Evolutionary conservation across 1,140 invertebrate species (phyloP).

Genomic region (Monomorium pharaonis): DNA sequence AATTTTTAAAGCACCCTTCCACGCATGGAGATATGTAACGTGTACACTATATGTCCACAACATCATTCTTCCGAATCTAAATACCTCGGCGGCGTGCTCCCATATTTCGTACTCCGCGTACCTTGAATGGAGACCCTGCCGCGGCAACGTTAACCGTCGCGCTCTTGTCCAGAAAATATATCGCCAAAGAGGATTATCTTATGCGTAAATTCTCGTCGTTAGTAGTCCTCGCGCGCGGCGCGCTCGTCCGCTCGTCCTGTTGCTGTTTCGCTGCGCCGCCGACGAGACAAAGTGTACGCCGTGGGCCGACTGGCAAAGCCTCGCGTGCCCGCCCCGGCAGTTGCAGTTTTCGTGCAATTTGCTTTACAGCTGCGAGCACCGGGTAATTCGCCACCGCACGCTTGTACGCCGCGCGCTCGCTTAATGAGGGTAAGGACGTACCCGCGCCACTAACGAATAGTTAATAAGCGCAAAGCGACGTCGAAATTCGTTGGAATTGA

Average conservation of each 20-base stretch:
- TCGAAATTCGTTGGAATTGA: conserved; percentile 66
- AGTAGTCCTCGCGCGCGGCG: background rate
- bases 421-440: conserved; percentile 71
- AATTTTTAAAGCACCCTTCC: background rate
- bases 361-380: conserved; percentile 70
- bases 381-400: conserved; percentile 69
- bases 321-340: conserved; percentile 42
- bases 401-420: conserved; percentile 53
- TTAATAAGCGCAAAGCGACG: conserved; percentile 71
- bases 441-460: conserved; percentile 70
- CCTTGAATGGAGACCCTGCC: conserved; percentile 11
- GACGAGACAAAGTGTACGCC: conserved; percentile 42
- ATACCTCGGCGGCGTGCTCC: conserved; percentile 1
- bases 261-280: background rate
- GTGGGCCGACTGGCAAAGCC: conserved; percentile 36
- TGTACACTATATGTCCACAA: background rate
- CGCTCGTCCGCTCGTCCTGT: background rate
- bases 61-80: conserved; percentile 38
- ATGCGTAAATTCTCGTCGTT: conserved; percentile 51
- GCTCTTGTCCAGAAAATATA: conserved; percentile 52
- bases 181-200: conserved; percentile 57
- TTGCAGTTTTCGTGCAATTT: conserved; percentile 74
- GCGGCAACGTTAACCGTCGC: conserved; percentile 38
- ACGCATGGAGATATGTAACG: background rate
- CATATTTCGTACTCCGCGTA: conserved; percentile 3